These are phyloP conservation scores for Phoebastria nigripes DNA, from an alignment of 2,797 vertebrate genomes.

Conservation along the genomic window DNA sequence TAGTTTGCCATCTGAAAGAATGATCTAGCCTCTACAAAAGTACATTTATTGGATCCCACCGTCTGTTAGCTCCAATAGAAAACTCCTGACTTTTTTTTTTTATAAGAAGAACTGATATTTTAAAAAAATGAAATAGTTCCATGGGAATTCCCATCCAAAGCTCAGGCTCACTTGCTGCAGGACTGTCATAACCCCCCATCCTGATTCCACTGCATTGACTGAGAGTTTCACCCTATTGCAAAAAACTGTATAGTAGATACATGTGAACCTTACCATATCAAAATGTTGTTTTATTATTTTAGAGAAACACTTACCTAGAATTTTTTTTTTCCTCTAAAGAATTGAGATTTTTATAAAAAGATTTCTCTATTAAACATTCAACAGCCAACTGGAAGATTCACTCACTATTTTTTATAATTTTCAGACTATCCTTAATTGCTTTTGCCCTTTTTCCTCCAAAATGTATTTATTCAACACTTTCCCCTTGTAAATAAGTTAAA, in stretches of 20 bases:
- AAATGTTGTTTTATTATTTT: not conserved
- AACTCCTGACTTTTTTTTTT: not conserved
- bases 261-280: not conserved
- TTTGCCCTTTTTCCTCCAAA: not conserved
- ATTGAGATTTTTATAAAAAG: not conserved
- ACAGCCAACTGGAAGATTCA: not conserved
- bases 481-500: not conserved
- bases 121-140: accelerated
- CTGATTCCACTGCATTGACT: not conserved
- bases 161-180: not conserved
- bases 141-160: not conserved
- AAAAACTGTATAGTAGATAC: not conserved
- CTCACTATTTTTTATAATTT: not conserved
- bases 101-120: not conserved
- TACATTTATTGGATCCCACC: not conserved
- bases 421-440: not conserved
- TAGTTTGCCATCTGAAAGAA: not conserved
- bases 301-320: not conserved
- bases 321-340: not conserved
- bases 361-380: not conserved
- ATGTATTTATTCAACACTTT: not conserved
- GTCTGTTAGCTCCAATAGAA: not conserved
- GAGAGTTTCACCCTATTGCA: not conserved
- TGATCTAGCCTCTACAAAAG: not conserved
- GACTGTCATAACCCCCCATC: not conserved